Percentiles rank a stretch among this genome's conserved stretches.
Conservation (phyloP, 2,113 vertebrate species). For the Podiceps cristatus region DNA sequence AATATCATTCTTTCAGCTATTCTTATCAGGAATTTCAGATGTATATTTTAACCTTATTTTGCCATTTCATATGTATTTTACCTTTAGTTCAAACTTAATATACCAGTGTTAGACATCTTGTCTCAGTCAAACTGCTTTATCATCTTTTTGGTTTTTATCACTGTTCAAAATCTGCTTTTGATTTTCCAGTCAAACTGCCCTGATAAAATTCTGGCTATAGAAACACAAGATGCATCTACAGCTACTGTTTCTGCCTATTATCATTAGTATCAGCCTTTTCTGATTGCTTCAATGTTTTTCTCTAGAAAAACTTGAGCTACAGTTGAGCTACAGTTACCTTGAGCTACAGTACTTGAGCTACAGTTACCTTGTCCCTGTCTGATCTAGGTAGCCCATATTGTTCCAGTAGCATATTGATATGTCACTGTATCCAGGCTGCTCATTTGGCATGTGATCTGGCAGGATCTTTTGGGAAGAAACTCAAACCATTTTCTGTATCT, state of each 20-base stretch:
- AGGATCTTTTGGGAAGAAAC: neutral
- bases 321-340: neutral
- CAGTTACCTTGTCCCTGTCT: neutral
- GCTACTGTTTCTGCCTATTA: neutral
- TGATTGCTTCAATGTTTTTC: neutral
- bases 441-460: neutral
- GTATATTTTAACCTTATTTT: neutral
- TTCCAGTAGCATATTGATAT: neutral
- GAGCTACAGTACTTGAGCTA: neutral
- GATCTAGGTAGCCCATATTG: neutral
- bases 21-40: neutral
- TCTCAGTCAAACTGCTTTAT: neutral
- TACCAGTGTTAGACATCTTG: neutral
- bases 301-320: too few species aligned
- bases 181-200: neutral
- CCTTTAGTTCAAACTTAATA: neutral
- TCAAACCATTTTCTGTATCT: neutral
- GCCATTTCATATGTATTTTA: neutral
- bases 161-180: neutral
- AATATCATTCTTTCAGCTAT: neutral
- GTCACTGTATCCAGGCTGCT: neutral
- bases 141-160: neutral
- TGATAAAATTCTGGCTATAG: neutral
- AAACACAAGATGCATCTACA: neutral
- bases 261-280: neutral